Evolutionary conservation across 2,888 invertebrate genomes (phyloP).

Genomic region (Rotaria socialis): DNA sequence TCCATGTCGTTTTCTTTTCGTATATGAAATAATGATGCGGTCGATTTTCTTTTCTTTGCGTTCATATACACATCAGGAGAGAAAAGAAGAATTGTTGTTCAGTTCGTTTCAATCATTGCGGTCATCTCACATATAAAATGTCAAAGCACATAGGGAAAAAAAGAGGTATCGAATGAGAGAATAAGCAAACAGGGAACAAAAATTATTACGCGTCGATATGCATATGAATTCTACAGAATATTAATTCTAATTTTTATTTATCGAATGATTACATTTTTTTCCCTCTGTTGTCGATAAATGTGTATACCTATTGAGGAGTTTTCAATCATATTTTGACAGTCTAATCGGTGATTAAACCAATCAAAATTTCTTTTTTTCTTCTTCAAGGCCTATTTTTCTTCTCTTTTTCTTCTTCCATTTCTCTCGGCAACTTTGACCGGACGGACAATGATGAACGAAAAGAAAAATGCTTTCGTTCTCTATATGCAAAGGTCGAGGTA

Average conservation of each 20-base stretch:
- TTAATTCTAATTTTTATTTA: not conserved
- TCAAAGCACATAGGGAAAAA: not conserved
- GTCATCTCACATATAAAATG: not conserved
- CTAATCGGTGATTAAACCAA: not conserved
- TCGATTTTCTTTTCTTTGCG: conserved; percentile 16
- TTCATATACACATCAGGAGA: not conserved
- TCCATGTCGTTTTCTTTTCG: conserved; percentile 12
- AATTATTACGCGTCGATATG: not conserved
- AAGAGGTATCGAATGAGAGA: not conserved
- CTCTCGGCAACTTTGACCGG: not conserved
- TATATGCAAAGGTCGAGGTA: not conserved
- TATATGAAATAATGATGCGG: not conserved
- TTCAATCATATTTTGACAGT: not conserved
- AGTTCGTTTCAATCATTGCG: conserved; percentile 2
- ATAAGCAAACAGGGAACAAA: not conserved
- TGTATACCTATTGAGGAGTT: no score
- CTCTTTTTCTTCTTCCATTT: not conserved
- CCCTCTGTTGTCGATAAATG: not conserved
- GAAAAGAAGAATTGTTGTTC: not conserved
- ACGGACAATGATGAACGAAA: not conserved
- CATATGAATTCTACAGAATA: not conserved
- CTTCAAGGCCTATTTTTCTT: conserved; percentile 13
- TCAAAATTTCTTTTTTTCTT: not conserved
- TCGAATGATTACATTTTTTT: not conserved
- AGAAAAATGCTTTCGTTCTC: not conserved